Percentiles rank a stretch among this genome's conserved stretches.
Evolutionary conservation across 2,888 invertebrate species (phyloP).

Genomic region (Andrena bicolor): DNA sequence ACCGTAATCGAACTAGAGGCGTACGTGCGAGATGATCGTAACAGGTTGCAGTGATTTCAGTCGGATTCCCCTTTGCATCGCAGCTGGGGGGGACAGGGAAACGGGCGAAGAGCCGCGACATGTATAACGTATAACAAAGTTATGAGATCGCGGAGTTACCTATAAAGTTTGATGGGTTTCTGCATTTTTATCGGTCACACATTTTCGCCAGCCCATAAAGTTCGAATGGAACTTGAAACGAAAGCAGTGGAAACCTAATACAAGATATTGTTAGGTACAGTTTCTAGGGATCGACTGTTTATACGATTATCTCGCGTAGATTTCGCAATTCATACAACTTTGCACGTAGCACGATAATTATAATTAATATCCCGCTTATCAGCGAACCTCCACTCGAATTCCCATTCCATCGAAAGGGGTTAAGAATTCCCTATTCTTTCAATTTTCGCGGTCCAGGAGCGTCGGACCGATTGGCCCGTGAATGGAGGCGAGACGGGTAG

Average conservation of each 20-base stretch:
- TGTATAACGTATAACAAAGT: background rate
- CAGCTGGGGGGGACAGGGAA: background rate
- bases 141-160: background rate
- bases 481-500: background rate
- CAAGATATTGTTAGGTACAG: no score
- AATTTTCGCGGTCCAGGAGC: background rate
- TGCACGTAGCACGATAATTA: background rate
- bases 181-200: background rate
- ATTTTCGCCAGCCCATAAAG: no score
- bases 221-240: no score
- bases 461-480: constrained; percentile 4
- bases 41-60: constrained; percentile 19
- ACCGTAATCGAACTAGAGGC: constrained; percentile 34
- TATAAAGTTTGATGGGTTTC: constrained; percentile 2
- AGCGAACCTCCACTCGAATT: background rate
- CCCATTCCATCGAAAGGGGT: background rate
- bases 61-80: background rate
- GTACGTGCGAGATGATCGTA: constrained; percentile 44
- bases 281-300: no score
- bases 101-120: background rate
- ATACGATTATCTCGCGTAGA: no score
- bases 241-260: no score
- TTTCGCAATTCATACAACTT: background rate
- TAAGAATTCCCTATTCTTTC: background rate
- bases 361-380: background rate